Percentiles rank a stretch among this genome's conserved stretches.
Evolutionary conservation across 2,888 invertebrate species (phyloP).

Genomic region (Panzeria rudis): DNA sequence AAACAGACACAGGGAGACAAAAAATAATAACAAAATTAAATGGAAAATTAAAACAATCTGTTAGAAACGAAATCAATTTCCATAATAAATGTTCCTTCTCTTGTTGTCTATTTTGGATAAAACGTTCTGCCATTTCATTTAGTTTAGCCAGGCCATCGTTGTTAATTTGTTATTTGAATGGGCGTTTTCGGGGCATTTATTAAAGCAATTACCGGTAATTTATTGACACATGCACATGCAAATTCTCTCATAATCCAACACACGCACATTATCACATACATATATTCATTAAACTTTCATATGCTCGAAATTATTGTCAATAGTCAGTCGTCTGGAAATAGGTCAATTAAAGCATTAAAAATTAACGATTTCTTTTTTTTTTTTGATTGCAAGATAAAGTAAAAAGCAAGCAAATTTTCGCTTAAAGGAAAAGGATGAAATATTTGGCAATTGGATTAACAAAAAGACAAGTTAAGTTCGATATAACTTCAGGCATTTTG

Average conservation of each 20-base stretch:
- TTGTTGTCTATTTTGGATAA: neutral
- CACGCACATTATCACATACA: neutral
- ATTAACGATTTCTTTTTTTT: conserved; percentile 20
- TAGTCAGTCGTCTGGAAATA: conserved; percentile 43
- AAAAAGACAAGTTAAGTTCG: neutral
- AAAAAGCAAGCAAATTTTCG: neutral
- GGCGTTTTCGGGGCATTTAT: conserved; percentile 57
- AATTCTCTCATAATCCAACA: neutral
- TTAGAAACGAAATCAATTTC: conserved; percentile 5
- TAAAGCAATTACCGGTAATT: conserved; percentile 66
- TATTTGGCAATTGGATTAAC: neutral
- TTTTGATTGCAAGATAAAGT: conserved; percentile 9
- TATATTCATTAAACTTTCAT: conserved; percentile 21
- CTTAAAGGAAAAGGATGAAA: neutral
- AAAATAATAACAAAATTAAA: neutral
- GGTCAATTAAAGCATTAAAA: conserved; percentile 43
- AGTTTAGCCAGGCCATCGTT: neutral
- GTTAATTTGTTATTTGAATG: conserved; percentile 54
- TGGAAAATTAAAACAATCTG: conserved; percentile 10
- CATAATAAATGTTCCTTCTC: conserved; percentile 38
- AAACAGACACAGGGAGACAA: neutral
- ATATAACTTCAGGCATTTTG: neutral
- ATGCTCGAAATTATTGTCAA: conserved; percentile 44
- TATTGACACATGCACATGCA: conserved; percentile 49
- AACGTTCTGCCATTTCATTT: neutral